Percentiles rank a stretch among this genome's conserved stretches.
phyloP scores from a whole-genome alignment of 2,888 invertebrate genomes.

The Galerucella nymphaeae region DNA sequence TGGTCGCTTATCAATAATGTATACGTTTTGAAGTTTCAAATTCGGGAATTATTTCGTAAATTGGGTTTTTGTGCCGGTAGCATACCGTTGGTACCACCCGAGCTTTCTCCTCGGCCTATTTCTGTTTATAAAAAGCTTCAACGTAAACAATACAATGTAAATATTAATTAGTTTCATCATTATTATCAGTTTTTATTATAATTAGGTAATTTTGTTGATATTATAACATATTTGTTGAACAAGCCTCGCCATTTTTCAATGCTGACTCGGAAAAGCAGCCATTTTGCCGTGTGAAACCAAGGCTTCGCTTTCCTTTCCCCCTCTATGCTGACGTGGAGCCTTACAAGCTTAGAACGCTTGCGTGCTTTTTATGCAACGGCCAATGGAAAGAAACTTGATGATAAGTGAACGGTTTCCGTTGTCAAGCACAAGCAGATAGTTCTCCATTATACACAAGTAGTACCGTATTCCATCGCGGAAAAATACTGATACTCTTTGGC shows the following conservation, averaged over 20 bases:
- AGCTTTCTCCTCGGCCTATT: constrained; percentile 46
- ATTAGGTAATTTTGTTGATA: neutral
- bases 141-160: constrained; percentile 22
- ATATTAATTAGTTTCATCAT: constrained; percentile 3
- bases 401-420: constrained; percentile 19
- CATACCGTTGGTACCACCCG: constrained; percentile 33
- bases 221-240: constrained; percentile 19
- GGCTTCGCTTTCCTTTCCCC: constrained; percentile 61
- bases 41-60: neutral
- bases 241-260: constrained; percentile 63
- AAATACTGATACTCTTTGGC: neutral
- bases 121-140: constrained; percentile 46
- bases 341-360: constrained; percentile 53
- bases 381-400: constrained; percentile 35
- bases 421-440: constrained; percentile 5
- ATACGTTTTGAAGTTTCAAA: constrained; percentile 7
- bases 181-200: neutral
- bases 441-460: neutral
- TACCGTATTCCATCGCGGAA: neutral
- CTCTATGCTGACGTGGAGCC: constrained; percentile 51
- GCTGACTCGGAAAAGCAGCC: constrained; percentile 64
- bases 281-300: constrained; percentile 60
- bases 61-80: constrained; percentile 19
- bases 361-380: constrained; percentile 41
- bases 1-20: constrained; percentile 26